Percentiles rank a stretch among this genome's conserved stretches.
Evolutionary conservation across 2,113 vertebrate genomes (phyloP).

Genomic region (Australoheros scitulus): DNA sequence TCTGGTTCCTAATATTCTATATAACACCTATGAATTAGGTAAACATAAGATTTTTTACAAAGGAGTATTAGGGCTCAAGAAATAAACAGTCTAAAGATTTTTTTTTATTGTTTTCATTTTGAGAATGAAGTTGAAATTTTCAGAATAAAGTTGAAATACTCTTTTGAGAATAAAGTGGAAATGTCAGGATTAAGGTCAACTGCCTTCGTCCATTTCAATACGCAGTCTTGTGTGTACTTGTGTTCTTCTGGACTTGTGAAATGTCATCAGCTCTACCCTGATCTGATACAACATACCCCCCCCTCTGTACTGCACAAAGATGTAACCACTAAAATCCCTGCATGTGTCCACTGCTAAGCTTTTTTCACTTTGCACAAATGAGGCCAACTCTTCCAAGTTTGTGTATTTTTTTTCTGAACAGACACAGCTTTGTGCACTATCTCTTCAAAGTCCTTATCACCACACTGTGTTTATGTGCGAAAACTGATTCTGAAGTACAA

Average conservation of each 20-base stretch:
- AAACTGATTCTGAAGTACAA: no score
- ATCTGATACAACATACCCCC: neutral
- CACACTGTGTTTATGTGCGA: no score
- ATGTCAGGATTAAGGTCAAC: conserved; percentile 1
- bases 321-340: neutral
- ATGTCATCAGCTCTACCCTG: neutral
- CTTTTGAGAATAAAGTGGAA: neutral
- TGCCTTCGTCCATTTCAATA: neutral
- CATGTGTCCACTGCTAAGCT: neutral
- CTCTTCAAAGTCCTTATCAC: no score
- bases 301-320: neutral
- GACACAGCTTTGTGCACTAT: no score
- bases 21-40: neutral
- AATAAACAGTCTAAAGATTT: neutral
- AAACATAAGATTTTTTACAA: no score
- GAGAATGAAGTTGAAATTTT: neutral
- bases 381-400: neutral
- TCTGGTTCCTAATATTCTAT: neutral
- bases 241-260: neutral
- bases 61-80: neutral
- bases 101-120: neutral
- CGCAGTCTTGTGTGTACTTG: neutral
- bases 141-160: conserved; percentile 8
- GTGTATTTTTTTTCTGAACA: neutral
- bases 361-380: neutral